Evolutionary conservation across 2,888 invertebrate species (phyloP).

Genomic region (Drepanosiphum platanoidis): DNA sequence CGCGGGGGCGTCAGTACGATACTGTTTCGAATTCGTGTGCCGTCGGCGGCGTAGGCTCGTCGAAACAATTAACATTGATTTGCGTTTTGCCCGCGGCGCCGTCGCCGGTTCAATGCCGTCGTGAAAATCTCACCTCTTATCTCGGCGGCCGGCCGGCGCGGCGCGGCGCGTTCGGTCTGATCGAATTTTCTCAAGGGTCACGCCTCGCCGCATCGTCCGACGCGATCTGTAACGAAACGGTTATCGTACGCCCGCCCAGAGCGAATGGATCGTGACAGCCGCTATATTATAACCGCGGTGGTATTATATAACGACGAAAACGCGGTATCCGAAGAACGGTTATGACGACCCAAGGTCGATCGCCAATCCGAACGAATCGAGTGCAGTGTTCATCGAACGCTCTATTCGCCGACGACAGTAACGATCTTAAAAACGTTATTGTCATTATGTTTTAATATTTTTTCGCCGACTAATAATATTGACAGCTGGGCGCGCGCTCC

Average conservation of each 20-base stretch:
- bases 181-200: background rate
- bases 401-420: background rate
- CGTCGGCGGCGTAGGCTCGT: too few species aligned
- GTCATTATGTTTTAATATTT: background rate
- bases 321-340: slow-evolving; percentile 5
- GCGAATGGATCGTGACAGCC: slow-evolving; percentile 31
- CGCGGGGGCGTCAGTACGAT: too few species aligned
- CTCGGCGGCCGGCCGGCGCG: too few species aligned
- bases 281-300: too few species aligned
- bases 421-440: background rate
- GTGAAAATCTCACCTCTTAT: background rate
- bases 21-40: background rate
- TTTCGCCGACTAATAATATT: background rate
- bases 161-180: background rate
- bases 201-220: background rate
- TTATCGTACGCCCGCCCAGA: slow-evolving; percentile 25
- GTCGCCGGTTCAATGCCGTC: slow-evolving; percentile 15
- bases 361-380: slow-evolving; percentile 4
- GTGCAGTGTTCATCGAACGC: background rate
- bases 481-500: too few species aligned
- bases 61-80: background rate
- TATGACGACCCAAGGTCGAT: slow-evolving; percentile 13
- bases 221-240: slow-evolving; percentile 19
- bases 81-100: background rate
- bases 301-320: background rate